These are phyloP conservation scores for Cavia porcellus DNA, from an alignment of 2,113 vertebrate species.

Conservation along the genomic window DNA sequence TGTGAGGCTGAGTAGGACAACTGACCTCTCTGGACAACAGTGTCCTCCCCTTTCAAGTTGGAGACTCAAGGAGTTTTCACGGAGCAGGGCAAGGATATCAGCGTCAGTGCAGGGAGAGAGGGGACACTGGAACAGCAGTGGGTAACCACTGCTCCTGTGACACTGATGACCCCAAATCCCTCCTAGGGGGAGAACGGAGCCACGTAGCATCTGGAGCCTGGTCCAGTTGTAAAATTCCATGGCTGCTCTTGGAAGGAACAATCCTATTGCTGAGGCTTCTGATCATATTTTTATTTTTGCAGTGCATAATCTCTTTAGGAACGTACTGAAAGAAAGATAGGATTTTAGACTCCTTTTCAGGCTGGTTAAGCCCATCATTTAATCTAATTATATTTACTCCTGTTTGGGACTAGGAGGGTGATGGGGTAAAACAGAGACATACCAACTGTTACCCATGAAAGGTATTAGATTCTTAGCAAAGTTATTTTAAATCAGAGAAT, in stretches of 20 bases:
- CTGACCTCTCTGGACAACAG: background rate
- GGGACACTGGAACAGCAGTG: background rate
- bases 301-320: constrained; percentile 42
- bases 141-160: background rate
- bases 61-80: background rate
- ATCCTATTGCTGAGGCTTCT: background rate
- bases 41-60: background rate
- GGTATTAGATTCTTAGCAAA: constrained; percentile 21
- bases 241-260: background rate
- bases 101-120: background rate
- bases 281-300: background rate
- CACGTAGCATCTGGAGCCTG: background rate
- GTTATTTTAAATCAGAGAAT: constrained; percentile 65
- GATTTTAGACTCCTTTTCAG: constrained; percentile 42
- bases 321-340: background rate
- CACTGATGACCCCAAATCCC: rapidly evolving
- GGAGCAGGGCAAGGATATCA: background rate
- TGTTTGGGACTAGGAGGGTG: background rate
- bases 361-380: constrained; percentile 2
- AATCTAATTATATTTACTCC: constrained; percentile 68
- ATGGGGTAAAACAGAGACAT: background rate
- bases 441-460: constrained; percentile 38
- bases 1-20: background rate
- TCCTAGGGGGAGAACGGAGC: background rate
- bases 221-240: background rate